These are phyloP conservation scores for Chelonia mydas DNA, from an alignment of 2,797 vertebrate species.

Conservation along the genomic window DNA sequence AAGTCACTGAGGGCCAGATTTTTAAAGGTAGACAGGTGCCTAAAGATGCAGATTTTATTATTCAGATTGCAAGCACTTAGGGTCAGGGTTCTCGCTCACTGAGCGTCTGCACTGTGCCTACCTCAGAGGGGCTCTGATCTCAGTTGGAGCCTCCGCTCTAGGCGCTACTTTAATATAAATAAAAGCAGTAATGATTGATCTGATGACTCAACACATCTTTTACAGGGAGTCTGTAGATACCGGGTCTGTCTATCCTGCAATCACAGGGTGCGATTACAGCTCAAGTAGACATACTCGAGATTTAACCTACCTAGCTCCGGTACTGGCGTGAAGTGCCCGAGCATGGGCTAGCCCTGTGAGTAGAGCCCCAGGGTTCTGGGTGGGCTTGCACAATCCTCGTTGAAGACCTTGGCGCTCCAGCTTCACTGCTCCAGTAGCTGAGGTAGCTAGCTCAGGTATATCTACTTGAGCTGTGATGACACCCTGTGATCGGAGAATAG, in stretches of 20 bases:
- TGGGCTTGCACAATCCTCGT: background rate
- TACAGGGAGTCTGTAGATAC: background rate
- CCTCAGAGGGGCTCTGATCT: background rate
- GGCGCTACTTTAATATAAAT: background rate
- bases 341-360: background rate
- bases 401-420: background rate
- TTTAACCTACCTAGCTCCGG: background rate
- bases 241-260: background rate
- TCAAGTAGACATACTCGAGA: background rate
- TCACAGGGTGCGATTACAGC: background rate
- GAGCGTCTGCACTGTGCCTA: fast-evolving
- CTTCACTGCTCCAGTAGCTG: background rate
- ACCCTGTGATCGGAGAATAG: background rate
- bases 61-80: background rate
- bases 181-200: no score
- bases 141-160: background rate
- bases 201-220: background rate
- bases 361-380: background rate
- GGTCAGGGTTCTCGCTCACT: background rate
- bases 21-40: no score
- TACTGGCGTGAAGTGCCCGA: background rate
- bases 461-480: background rate
- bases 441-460: background rate
- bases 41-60: background rate
- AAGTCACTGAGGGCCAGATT: background rate